Evolutionary conservation across 1,140 invertebrate genomes (phyloP).

Genomic region (Drosophila seguyi): DNA sequence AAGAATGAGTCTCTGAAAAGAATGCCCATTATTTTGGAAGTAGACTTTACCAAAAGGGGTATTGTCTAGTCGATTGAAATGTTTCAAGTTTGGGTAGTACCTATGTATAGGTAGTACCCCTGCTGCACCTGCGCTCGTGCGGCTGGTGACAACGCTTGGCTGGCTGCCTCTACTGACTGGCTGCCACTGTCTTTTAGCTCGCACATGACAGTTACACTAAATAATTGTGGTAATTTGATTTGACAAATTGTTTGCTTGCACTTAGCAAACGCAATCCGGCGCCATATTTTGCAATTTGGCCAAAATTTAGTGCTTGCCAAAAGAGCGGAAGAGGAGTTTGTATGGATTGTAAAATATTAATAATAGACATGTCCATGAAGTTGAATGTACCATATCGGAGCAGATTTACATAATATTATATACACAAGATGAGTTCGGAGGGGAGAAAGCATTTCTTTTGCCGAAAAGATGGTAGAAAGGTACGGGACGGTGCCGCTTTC

Average conservation of each 20-base stretch:
- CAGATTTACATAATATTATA: conserved; percentile 59
- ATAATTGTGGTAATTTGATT: conserved; percentile 77
- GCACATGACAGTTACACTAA: conserved; percentile 61
- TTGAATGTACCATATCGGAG: conserved; percentile 45
- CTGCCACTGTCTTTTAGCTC: conserved; percentile 6
- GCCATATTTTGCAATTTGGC: conserved; percentile 65
- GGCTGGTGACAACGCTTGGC: conserved; percentile 67
- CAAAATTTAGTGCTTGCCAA: conserved; percentile 35
- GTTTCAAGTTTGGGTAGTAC: not conserved
- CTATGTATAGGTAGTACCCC: not conserved
- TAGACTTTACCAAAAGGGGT: conserved; percentile 1
- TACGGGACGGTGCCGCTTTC: conserved; percentile 73
- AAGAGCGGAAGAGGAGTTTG: conserved; percentile 57
- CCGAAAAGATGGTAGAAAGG: conserved; percentile 18
- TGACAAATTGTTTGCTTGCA: conserved; percentile 77
- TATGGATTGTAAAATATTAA: no score
- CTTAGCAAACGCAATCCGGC: conserved; percentile 53
- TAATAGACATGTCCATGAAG: conserved; percentile 21
- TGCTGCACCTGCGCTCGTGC: conserved; percentile 45
- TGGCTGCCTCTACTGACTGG: conserved; percentile 36
- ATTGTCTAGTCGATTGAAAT: not conserved
- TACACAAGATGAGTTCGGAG: conserved; percentile 2
- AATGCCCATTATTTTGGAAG: not conserved
- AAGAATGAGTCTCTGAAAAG: not conserved
- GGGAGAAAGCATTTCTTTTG: conserved; percentile 69